A percentile compares a stretch with the other conserved stretches of the same genome.
phyloP scores from a whole-genome alignment of 2,888 invertebrate species.

The Drosophila acutilabella region DNA sequence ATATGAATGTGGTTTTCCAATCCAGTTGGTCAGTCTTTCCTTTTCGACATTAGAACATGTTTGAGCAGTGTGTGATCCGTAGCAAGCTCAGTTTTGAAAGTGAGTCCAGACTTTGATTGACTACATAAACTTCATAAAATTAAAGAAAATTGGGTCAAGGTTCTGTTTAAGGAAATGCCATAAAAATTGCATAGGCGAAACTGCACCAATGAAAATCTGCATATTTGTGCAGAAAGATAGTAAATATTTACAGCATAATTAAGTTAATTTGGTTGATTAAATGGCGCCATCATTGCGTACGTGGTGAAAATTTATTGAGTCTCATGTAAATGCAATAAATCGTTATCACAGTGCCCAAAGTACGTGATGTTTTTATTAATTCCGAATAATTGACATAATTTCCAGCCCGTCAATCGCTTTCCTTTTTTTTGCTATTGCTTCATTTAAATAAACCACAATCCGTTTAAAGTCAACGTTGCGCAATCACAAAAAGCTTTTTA shows the following conservation, averaged over 20 bases:
- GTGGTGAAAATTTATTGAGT: constrained; percentile 74
- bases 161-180: constrained; percentile 47
- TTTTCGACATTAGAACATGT: constrained; percentile 34
- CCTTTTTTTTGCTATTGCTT: constrained; percentile 56
- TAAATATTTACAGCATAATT: constrained; percentile 50
- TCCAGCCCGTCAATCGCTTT: constrained; percentile 62
- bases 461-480: constrained; percentile 38
- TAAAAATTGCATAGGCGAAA: constrained; percentile 57
- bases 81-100: constrained; percentile 54
- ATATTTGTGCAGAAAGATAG: constrained; percentile 1
- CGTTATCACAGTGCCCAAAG: constrained; percentile 62
- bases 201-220: not conserved
- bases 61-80: constrained; percentile 52
- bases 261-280: constrained; percentile 47
- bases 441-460: constrained; percentile 60
- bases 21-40: constrained; percentile 42
- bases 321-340: constrained; percentile 48
- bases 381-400: constrained; percentile 60
- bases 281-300: constrained; percentile 68
- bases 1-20: constrained; percentile 67
- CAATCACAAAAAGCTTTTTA: constrained; percentile 36
- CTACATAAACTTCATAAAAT: no score
- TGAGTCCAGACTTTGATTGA: constrained; percentile 47
- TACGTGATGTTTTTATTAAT: constrained; percentile 61
- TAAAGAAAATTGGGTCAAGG: constrained; percentile 59